Percentiles rank a stretch among this genome's conserved stretches.
These are phyloP conservation scores for Gryllus bimaculatus DNA, from an alignment of 1,140 invertebrate species.

Conservation along the genomic window DNA sequence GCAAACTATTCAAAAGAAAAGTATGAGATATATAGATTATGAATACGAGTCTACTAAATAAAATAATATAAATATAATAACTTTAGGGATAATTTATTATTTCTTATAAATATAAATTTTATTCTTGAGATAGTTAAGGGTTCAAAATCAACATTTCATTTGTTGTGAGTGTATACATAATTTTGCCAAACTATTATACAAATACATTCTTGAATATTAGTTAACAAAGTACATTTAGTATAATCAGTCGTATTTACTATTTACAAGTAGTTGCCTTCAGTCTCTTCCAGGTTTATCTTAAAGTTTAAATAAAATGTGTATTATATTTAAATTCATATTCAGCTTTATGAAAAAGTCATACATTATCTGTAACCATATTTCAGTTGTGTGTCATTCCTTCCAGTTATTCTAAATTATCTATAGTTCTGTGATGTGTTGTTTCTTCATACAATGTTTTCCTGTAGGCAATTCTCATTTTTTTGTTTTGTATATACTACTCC, in stretches of 20 bases:
- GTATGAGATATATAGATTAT: neutral
- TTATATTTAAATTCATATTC: neutral
- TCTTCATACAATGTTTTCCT: neutral
- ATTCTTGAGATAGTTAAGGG: neutral
- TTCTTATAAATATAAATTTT: neutral
- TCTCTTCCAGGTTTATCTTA: neutral
- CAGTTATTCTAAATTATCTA: neutral
- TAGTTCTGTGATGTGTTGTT: neutral
- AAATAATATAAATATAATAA: constrained; percentile 9
- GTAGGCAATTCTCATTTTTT: neutral
- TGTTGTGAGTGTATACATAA: neutral
- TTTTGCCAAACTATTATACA: neutral
- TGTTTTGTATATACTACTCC: neutral
- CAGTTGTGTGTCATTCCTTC: neutral
- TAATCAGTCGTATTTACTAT: neutral
- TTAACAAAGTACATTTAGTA: neutral
- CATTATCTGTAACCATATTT: neutral
- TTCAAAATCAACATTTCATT: neutral
- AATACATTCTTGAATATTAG: neutral
- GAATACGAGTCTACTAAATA: neutral
- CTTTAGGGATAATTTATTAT: neutral
- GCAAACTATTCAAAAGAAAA: neutral
- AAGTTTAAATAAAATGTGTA: neutral
- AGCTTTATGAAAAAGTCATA: neutral
- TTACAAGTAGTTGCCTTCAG: neutral